Evolutionary conservation across 1,140 invertebrate genomes (phyloP).

Genomic region (Drosophila neocordata): DNA sequence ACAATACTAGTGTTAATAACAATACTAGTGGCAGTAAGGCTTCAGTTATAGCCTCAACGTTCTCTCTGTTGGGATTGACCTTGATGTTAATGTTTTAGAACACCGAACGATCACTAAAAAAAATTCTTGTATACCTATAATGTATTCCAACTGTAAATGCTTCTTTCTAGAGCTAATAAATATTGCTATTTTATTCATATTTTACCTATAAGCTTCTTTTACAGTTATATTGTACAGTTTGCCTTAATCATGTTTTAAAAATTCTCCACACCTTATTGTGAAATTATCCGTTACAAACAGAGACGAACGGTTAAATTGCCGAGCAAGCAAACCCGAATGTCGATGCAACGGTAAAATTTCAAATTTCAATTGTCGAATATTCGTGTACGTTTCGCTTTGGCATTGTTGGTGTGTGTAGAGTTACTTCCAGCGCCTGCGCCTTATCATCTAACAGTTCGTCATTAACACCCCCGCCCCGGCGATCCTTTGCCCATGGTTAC

Average conservation of each 20-base stretch:
- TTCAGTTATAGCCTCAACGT: neutral
- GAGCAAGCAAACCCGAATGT: neutral
- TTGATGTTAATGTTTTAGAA: neutral
- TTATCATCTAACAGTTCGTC: neutral
- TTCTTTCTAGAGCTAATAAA: no score
- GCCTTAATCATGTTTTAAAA: neutral
- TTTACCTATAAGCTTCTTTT: no score
- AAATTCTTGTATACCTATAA: no score
- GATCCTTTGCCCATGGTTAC: neutral
- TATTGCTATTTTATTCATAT: no score
- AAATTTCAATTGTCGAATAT: conserved; percentile 1
- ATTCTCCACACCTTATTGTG: neutral
- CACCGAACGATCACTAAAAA: no score
- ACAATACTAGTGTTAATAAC: neutral
- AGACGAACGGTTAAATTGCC: neutral
- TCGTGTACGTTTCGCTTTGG: neutral
- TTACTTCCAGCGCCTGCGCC: conserved; percentile 65
- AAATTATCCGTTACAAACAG: neutral
- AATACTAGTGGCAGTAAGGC: neutral
- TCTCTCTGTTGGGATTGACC: neutral
- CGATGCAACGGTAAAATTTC: neutral
- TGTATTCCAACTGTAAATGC: no score
- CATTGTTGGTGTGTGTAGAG: conserved; percentile 43
- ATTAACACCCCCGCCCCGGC: conserved; percentile 28
- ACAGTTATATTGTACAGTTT: no score